Evolutionary conservation across 2,888 invertebrate species (phyloP).

Genomic region (Azorinus chamasolen): DNA sequence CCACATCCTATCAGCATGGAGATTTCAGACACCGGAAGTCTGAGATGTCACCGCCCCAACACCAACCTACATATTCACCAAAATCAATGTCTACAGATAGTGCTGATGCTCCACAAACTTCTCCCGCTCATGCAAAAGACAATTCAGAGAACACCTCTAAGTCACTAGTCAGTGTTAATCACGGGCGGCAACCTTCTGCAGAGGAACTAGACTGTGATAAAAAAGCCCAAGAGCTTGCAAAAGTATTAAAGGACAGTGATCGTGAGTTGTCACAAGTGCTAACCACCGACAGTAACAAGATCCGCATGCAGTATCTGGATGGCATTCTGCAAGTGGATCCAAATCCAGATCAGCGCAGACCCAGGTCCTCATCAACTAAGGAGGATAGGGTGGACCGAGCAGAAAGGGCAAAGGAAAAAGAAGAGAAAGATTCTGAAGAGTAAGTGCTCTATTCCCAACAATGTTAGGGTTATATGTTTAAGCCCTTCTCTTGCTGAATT

Average conservation of each 20-base stretch:
- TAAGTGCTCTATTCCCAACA: too few species aligned
- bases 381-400: conserved; percentile 37
- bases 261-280: conserved; percentile 79
- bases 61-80: background rate
- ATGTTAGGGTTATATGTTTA: too few species aligned
- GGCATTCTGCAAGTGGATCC: conserved; percentile 88
- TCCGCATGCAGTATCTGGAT: conserved; percentile 91
- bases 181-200: conserved; percentile 85
- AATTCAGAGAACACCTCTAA: conserved; percentile 2
- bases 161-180: conserved; percentile 54
- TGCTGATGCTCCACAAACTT: background rate
- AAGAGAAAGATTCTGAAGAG: background rate
- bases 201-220: conserved; percentile 94
- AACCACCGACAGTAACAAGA: conserved; percentile 89
- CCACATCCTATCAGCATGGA: conserved; percentile 31
- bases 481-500: too few species aligned
- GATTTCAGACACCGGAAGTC: conserved; percentile 39
- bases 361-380: conserved; percentile 9
- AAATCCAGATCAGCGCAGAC: conserved; percentile 4
- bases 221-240: conserved; percentile 87
- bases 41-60: conserved; percentile 7
- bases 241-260: conserved; percentile 77
- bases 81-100: background rate
- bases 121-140: background rate
- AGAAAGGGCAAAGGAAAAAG: conserved; percentile 36